These are phyloP conservation scores for Dromococcyx pavoninus DNA, from an alignment of 2,797 vertebrate species.

Conservation along the genomic window DNA sequence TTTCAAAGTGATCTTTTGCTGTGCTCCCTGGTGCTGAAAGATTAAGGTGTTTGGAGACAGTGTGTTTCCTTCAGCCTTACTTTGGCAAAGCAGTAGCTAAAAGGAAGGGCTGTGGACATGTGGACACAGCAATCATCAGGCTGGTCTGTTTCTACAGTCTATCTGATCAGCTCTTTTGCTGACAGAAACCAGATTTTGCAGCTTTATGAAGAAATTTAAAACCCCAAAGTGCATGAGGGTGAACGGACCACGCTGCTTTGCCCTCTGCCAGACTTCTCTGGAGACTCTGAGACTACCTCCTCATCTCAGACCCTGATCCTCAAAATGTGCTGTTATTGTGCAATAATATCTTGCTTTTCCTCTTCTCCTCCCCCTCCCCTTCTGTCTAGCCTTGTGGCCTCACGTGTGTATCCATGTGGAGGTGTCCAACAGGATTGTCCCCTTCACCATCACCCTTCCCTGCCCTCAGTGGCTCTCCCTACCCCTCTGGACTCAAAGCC, in stretches of 20 bases:
- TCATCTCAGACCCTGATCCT: neutral
- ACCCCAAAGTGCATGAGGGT: neutral
- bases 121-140: neutral
- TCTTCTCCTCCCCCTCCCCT: neutral
- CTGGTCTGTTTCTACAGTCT: neutral
- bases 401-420: neutral
- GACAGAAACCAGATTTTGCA: neutral
- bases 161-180: neutral
- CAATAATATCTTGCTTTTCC: neutral
- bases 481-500: neutral
- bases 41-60: neutral
- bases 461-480: fast-evolving
- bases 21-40: neutral
- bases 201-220: neutral
- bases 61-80: neutral
- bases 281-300: neutral
- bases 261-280: neutral
- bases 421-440: neutral
- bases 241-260: neutral
- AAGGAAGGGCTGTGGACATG: neutral
- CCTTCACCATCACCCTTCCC: neutral
- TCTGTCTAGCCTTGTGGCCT: neutral
- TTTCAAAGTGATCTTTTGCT: neutral
- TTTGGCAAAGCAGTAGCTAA: neutral
- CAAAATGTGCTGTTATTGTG: neutral